These are phyloP conservation scores for Andrena fulva DNA, from an alignment of 2,888 invertebrate species.

Conservation along the genomic window DNA sequence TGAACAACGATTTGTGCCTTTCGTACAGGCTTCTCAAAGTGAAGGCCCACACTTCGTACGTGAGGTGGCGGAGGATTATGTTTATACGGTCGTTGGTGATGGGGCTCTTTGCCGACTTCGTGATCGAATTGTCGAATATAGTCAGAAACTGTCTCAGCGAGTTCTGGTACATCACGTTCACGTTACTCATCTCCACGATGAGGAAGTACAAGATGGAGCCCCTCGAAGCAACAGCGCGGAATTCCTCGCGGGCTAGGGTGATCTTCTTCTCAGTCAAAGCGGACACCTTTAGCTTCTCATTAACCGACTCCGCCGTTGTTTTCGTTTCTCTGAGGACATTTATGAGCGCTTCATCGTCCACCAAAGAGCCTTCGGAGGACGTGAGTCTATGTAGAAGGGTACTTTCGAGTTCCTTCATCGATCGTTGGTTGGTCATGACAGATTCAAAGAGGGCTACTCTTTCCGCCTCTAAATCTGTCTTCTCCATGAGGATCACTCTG, in stretches of 20 bases:
- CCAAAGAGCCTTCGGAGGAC: conserved; percentile 96
- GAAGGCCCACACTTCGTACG: conserved; percentile 96
- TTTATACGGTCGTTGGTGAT: conserved; percentile 94
- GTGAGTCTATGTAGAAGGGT: conserved; percentile 96
- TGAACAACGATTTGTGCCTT: conserved; percentile 96
- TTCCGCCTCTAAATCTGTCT: conserved; percentile 97
- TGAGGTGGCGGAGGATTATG: conserved; percentile 95
- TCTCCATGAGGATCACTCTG: conserved; percentile 97
- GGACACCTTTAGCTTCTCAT: conserved; percentile 96
- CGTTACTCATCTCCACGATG: conserved; percentile 98
- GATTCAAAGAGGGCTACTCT: conserved; percentile 96
- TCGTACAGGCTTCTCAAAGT: conserved; percentile 97
- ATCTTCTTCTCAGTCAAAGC: conserved; percentile 98
- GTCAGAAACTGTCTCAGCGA: conserved; percentile 97
- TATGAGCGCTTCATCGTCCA: conserved; percentile 98
- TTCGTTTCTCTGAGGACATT: conserved; percentile 93
- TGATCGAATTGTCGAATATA: conserved; percentile 97
- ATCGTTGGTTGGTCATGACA: conserved; percentile 97
- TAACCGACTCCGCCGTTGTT: conserved; percentile 96
- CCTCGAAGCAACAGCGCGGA: conserved; percentile 96
- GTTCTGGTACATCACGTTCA: conserved; percentile 98
- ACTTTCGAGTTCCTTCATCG: conserved; percentile 98
- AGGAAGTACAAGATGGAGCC: conserved; percentile 98
- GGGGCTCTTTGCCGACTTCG: conserved; percentile 94
- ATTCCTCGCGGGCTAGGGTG: conserved; percentile 96